Conservation (phyloP, 2,797 vertebrate species). For the Sciurus vulgaris region DNA sequence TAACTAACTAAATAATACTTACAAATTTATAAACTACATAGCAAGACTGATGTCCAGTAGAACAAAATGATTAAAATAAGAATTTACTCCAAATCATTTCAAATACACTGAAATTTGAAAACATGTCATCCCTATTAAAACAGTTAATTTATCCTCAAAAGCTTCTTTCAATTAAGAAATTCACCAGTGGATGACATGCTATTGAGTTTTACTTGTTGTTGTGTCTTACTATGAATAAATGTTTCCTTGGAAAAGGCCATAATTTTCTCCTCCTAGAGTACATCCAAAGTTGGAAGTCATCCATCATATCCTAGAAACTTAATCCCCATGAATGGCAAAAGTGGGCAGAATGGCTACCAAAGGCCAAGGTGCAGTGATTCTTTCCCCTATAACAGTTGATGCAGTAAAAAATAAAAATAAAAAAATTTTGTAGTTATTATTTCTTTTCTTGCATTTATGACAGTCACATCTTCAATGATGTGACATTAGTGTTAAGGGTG, state of each 20-base stretch:
- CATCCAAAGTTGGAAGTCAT: neutral
- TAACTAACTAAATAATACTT: neutral
- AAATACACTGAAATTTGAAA: slow-evolving; percentile 9
- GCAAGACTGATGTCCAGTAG: neutral
- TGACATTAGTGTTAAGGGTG: slow-evolving; percentile 26
- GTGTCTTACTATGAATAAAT: neutral
- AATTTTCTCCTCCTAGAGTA: neutral
- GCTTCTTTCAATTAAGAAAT: neutral
- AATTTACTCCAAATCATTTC: neutral
- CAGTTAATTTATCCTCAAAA: neutral
- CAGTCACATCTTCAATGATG: slow-evolving; percentile 32
- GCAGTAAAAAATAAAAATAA: neutral
- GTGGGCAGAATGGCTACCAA: neutral
- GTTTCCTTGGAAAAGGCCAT: neutral
- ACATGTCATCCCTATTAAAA: neutral
- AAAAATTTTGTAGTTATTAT: slow-evolving; percentile 19
- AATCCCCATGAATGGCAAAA: neutral
- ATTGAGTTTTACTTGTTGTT: neutral
- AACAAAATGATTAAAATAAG: neutral
- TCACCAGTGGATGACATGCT: neutral
- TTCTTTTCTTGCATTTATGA: slow-evolving; percentile 46
- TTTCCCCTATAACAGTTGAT: slow-evolving; percentile 14
- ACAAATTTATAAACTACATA: neutral
- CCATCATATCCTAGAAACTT: neutral
- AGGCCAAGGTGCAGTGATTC: neutral